Base-by-base conservation (phyloP, 2,797 vertebrate genomes). In the Lacerta bilineata region DNA sequence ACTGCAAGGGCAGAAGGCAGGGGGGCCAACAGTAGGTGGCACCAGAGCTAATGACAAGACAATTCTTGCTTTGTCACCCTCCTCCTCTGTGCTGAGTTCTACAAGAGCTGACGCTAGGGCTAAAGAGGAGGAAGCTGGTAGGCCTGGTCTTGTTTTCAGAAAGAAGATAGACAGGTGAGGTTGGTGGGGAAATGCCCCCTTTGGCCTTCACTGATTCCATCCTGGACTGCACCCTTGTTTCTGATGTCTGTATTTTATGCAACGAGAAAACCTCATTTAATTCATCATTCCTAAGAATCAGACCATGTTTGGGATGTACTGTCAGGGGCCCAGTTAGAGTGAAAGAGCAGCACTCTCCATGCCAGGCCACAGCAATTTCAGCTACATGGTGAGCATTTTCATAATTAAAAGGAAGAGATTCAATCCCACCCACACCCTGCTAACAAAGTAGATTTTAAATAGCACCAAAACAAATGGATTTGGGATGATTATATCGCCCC, bases 381-480 rank as follows among this genome's bases (percentile, higher is more conserved):
- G 39, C 4, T 1, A 1, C 27, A 15, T 8, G 20, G 36, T 13
- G 46, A 94, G 91, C 92, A 94, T 90, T 87, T 89, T 91, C 92
- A 91, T 92, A 33, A 74, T 75, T 64, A 33, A 43, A 92, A 93
- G 91, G 88, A 91, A 93, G 91, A 92, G 33, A 25, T 71, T 23
- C 20, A 87, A 90, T 88, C 87, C 90, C 83, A 86, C 86, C 50
- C 84, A 89, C 90, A 94, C 90, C 92, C 92, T 25, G 15, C 55
- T 29, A 55, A 88, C 86, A 78, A 55, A 89, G 90, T 33, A 87
- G 85, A 66, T 90, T 92, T 91, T 88, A 94, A 95, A 93, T 84
- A 92, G 93, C 90, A 90, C 79, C 83, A 91, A 91, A 86, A 89
- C 90, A 93, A 88, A 1, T 9, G 80, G 90, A 91, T 90, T 78